Evolutionary conservation across 1,140 invertebrate genomes (phyloP).

Genomic region (Pseudachorutes palmiensis): DNA sequence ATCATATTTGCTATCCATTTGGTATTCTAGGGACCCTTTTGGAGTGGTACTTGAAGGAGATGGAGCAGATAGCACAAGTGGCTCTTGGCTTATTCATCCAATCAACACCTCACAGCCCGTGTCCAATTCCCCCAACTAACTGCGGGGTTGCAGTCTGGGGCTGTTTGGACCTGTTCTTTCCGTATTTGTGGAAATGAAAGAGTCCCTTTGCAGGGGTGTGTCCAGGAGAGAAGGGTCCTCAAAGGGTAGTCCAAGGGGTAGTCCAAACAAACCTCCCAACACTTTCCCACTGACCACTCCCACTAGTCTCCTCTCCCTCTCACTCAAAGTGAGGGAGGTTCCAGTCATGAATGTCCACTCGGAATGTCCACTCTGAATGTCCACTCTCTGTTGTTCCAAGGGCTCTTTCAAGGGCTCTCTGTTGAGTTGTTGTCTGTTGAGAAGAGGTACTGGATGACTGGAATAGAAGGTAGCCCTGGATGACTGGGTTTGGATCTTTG

Average conservation of each 20-base stretch:
- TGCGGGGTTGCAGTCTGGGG: not conserved
- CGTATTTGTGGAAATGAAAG: not conserved
- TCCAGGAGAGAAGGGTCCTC: not conserved
- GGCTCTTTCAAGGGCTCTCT: too few relatives aligned
- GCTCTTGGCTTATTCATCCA: not conserved
- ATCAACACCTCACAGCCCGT: not conserved
- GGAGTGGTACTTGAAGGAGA: not conserved
- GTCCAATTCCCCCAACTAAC: not conserved
- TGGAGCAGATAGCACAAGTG: not conserved
- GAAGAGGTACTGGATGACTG: too few relatives aligned
- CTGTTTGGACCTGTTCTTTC: not conserved
- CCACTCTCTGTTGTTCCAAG: too few relatives aligned
- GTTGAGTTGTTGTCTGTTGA: too few relatives aligned
- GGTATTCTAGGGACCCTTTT: not conserved
- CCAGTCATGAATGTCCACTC: too few relatives aligned
- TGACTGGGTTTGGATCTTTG: too few relatives aligned
- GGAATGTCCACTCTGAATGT: too few relatives aligned
- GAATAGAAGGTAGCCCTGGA: too few relatives aligned
- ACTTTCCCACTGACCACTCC: not conserved
- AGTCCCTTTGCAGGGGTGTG: conserved; percentile 3
- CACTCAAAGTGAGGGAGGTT: not conserved
- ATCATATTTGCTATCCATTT: too few relatives aligned
- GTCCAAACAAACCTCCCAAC: not conserved
- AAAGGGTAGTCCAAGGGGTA: not conserved
- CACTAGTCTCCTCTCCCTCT: not conserved